These are phyloP conservation scores for Pterocles gutturalis DNA, from an alignment of 2,113 vertebrate genomes.

Conservation along the genomic window DNA sequence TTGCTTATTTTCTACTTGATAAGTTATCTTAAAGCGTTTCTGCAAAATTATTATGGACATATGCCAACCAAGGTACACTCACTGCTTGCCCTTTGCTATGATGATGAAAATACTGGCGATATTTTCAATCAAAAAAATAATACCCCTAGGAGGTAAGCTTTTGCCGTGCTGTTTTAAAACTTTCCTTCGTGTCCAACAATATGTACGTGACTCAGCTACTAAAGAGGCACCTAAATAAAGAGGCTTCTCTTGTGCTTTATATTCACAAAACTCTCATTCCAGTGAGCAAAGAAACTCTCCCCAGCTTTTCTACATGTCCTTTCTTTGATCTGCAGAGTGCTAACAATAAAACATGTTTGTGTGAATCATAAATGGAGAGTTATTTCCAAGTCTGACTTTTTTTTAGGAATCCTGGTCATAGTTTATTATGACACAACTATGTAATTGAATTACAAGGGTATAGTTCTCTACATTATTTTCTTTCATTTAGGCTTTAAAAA, in stretches of 20 bases:
- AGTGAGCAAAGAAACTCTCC: constrained; percentile 41
- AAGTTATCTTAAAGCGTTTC: background rate
- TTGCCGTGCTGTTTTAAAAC: constrained; percentile 42
- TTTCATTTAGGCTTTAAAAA: constrained; percentile 12
- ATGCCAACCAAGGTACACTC: background rate
- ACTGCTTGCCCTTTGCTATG: background rate
- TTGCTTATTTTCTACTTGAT: background rate
- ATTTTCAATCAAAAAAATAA: constrained; percentile 13
- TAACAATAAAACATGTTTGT: constrained; percentile 18
- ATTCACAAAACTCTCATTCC: constrained; percentile 52
- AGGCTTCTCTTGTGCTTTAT: constrained; percentile 63
- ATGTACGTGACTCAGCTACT: constrained; percentile 68
- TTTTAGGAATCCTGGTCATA: background rate
- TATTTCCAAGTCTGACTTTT: background rate
- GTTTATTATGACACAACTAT: background rate
- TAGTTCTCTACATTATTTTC: background rate
- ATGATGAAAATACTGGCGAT: background rate
- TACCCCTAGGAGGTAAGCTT: background rate
- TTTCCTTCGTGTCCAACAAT: constrained; percentile 44
- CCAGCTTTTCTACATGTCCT: constrained; percentile 46
- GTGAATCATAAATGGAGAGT: constrained; percentile 30
- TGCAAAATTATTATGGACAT: background rate
- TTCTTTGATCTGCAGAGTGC: constrained; percentile 47
- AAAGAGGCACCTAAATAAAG: constrained; percentile 70
- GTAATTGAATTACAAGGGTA: background rate